Evolutionary conservation across 2,888 invertebrate species (phyloP), one percentile per base, ranked within the genome.

Genomic region (Meteorus colon): DNA sequence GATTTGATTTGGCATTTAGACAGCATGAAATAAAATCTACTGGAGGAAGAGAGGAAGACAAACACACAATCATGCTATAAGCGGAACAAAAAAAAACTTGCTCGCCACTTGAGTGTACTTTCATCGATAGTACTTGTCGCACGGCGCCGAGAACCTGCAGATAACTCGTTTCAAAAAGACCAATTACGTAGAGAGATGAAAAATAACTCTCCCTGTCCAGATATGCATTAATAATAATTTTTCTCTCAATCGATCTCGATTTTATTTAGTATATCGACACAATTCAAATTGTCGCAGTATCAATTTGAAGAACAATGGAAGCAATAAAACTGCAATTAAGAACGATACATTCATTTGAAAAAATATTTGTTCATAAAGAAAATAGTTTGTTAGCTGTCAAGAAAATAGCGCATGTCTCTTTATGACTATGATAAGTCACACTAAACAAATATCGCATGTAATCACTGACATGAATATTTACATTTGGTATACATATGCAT

Each of bases 41-140:
- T 37, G 37, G 8, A 68, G 48, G 62, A 48, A 24, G 62, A 68
- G 74, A 74, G 68, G 74, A 74, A 63, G 74, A 48, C 74, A 74
- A 60, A 69, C 69, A 24, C 41, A 62, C 31, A 63, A 62, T 24
- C 24, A 62, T 19, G 31, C 34, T 41, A 51, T 34, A 60, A 60
- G 45, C 31, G 24, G 63, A 74, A 69, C 51, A 24, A 60, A 69
- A 75, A 63, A 75, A 63, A 75, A 55, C 68, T 70, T 69, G 74
- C 51, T 70, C 48, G 70, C 51, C 41, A 67, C 65, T 70, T 41
- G 37, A 65, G 70, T 69, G 65, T 75, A 75, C 74, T 75, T 75
- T 75, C 74, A 75, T 70, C 74, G 68, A 68, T 37, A 45, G 62
- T 69, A 69, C 69, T 74, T 68, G 74, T 69, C 62, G 45, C 45